Percentiles rank a stretch among this genome's conserved stretches.
These are phyloP conservation scores for Bucco capensis DNA, from an alignment of 2,113 vertebrate species.

Conservation along the genomic window DNA sequence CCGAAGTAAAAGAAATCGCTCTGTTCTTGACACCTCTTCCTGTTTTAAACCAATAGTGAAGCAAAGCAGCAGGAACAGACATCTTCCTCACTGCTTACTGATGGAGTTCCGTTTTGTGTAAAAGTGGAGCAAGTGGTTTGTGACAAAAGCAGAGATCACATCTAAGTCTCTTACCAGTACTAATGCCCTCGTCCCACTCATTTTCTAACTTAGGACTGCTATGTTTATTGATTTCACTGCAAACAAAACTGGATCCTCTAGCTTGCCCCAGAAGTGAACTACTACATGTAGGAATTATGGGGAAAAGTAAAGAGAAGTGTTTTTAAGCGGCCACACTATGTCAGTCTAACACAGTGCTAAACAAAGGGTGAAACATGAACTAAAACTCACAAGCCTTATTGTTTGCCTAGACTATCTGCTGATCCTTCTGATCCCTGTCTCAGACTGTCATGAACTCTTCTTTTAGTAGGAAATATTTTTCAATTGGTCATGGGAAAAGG, in stretches of 20 bases:
- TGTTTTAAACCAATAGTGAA: not conserved
- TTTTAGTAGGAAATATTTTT: not conserved
- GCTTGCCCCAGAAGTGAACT: not conserved
- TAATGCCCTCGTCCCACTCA: not conserved
- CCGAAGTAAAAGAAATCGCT: not conserved
- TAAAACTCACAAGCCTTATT: not conserved
- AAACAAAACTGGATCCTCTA: not conserved
- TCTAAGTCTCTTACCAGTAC: not conserved
- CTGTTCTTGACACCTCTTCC: not conserved
- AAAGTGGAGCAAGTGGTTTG: not conserved
- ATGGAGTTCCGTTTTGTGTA: rapidly evolving
- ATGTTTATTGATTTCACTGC: not conserved
- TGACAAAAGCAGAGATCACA: not conserved
- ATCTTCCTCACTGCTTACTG: not conserved
- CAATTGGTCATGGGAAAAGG: slow-evolving; percentile 7
- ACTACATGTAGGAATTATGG: not conserved
- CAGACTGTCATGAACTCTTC: not conserved
- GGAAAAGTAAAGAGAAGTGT: not conserved
- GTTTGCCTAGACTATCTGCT: slow-evolving; percentile 28
- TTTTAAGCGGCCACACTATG: not conserved
- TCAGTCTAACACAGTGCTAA: not conserved
- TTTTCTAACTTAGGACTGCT: not conserved
- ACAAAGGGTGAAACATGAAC: not conserved
- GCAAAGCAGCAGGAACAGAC: not conserved
- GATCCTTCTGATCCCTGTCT: slow-evolving; percentile 12